Evolutionary conservation across 2,797 vertebrate genomes (phyloP).

Genomic region (Myotis findleyi): DNA sequence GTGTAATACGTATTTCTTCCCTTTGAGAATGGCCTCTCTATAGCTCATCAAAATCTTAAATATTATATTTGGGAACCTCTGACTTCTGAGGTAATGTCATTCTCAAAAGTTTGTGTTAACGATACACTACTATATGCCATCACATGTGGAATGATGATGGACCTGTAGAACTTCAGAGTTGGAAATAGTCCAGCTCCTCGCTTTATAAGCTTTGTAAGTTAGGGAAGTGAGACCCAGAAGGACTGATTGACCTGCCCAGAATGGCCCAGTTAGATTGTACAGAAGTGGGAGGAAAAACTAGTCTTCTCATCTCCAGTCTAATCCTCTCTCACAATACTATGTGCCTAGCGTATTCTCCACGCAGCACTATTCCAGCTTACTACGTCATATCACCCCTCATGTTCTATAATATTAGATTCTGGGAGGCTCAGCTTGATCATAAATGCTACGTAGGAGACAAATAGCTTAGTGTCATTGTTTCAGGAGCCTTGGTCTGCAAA

Average conservation of each 20-base stretch:
- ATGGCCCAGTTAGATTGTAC: not conserved
- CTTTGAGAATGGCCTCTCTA: not conserved
- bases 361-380: not conserved
- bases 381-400: not conserved
- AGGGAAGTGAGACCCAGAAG: not conserved
- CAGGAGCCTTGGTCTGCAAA: slow-evolving; percentile 62
- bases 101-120: not conserved
- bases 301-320: not conserved
- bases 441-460: slow-evolving; percentile 59
- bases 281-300: not conserved
- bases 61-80: not conserved
- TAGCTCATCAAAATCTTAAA: not conserved
- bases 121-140: not conserved
- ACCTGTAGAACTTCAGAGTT: not conserved
- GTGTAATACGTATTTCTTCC: not conserved
- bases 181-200: not conserved
- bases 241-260: not conserved
- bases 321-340: not conserved
- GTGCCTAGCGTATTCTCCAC: not conserved
- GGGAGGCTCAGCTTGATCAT: slow-evolving; percentile 45
- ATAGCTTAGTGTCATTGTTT: slow-evolving; percentile 45
- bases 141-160: not conserved
- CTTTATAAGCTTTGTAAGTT: not conserved
- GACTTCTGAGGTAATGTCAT: slow-evolving; percentile 3
- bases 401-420: slow-evolving; percentile 53